These are phyloP conservation scores for Rissa tridactyla DNA, from an alignment of 2,113 vertebrate species.

Conservation along the genomic window DNA sequence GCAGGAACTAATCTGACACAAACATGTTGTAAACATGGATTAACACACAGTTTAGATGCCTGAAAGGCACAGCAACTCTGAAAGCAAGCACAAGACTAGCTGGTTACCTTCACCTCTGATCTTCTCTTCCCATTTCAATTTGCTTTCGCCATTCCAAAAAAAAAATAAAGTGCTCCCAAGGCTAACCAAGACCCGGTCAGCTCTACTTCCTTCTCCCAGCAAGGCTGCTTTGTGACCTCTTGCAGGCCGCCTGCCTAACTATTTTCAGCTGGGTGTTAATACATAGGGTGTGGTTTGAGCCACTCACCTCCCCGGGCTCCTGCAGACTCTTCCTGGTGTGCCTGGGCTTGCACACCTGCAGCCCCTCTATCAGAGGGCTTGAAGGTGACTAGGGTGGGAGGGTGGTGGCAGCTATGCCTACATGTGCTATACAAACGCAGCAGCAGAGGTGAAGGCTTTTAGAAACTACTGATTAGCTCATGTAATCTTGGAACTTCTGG, in stretches of 20 bases:
- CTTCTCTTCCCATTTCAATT: neutral
- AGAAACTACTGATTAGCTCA: neutral
- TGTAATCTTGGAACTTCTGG: neutral
- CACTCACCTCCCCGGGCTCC: neutral
- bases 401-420: neutral
- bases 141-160: neutral
- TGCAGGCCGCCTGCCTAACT: neutral
- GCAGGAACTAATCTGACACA: neutral
- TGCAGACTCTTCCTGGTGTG: neutral
- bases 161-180: neutral
- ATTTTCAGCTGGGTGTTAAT: neutral
- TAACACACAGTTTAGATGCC: neutral
- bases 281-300: neutral
- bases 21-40: neutral
- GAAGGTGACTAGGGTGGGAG: neutral
- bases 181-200: neutral
- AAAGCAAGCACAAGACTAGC: neutral
- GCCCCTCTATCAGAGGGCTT: neutral
- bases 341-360: neutral
- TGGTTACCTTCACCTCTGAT: neutral
- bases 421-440: neutral
- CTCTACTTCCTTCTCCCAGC: neutral
- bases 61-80: neutral
- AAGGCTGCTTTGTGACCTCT: neutral
- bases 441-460: neutral